phyloP scores from a whole-genome alignment of 2,888 invertebrate genomes.

The Helobdella robusta region DNA sequence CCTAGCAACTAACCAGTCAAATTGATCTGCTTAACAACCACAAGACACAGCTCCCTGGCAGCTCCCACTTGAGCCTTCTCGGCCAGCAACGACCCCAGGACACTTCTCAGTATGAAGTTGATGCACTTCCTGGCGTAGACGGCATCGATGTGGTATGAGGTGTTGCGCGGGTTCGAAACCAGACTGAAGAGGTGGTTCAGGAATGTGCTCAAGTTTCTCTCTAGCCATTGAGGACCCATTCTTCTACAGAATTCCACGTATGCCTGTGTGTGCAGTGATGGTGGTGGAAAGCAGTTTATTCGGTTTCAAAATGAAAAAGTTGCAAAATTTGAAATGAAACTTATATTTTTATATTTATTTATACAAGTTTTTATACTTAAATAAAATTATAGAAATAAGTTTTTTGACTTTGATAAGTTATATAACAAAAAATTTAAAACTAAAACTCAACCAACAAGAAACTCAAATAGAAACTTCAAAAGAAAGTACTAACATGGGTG shows the following conservation, averaged over 20 bases:
- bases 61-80: conserved; percentile 87
- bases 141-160: conserved; percentile 90
- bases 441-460: too few relatives aligned
- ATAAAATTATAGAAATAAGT: too few relatives aligned
- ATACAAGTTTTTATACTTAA: too few relatives aligned
- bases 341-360: too few relatives aligned
- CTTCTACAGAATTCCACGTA: conserved; percentile 89
- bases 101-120: conserved; percentile 80
- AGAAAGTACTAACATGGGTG: conserved; percentile 67
- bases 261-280: conserved; percentile 58
- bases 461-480: too few relatives aligned
- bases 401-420: too few relatives aligned
- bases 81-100: conserved; percentile 63
- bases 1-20: conserved; percentile 38
- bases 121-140: conserved; percentile 95
- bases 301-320: too few relatives aligned
- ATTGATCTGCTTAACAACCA: conserved; percentile 88
- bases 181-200: conserved; percentile 82
- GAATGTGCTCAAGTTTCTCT: conserved; percentile 75
- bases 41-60: conserved; percentile 83
- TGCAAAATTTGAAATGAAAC: too few relatives aligned
- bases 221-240: conserved; percentile 87
- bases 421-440: too few relatives aligned
- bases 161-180: conserved; percentile 84
- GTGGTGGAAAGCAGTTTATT: too few relatives aligned